Conservation (phyloP, 2,113 vertebrate species). For the Uria aalge region DNA sequence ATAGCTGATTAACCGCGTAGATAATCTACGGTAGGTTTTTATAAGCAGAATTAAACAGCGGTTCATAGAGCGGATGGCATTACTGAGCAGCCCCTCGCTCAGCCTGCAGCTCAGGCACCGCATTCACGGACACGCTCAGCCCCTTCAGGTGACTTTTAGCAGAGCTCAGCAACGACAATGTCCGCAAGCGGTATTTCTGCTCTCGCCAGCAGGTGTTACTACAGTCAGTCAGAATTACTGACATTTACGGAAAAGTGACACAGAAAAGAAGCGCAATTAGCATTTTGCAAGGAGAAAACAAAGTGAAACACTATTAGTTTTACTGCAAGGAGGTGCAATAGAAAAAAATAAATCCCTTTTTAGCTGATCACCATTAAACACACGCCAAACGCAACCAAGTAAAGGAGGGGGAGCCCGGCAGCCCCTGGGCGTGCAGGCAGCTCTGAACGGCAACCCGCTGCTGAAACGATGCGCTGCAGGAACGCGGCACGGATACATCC, state of each 20-base stretch:
- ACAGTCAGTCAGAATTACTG: neutral
- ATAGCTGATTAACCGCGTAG: neutral
- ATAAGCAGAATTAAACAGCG: neutral
- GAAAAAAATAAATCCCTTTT: neutral
- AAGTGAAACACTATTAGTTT: neutral
- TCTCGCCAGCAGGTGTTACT: neutral
- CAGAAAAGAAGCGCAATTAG: neutral
- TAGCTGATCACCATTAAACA: neutral
- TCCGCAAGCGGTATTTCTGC: neutral
- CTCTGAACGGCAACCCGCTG: neutral
- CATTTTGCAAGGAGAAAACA: neutral
- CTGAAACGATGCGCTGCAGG: neutral
- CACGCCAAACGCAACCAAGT: neutral
- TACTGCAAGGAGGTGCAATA: neutral
- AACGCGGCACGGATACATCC: fast-evolving
- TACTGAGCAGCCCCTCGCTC: neutral
- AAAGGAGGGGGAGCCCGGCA: neutral
- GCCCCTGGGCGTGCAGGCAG: neutral
- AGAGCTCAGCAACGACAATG: neutral
- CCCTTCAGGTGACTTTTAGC: neutral
- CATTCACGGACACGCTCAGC: neutral
- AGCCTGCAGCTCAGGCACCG: neutral
- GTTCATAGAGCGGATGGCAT: neutral
- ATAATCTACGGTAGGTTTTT: neutral
- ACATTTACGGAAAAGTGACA: neutral